Evolutionary conservation across 2,113 vertebrate genomes (phyloP), one percentile per base, ranked within the genome.

Genomic region (Rhinolophus ferrumequinum): DNA sequence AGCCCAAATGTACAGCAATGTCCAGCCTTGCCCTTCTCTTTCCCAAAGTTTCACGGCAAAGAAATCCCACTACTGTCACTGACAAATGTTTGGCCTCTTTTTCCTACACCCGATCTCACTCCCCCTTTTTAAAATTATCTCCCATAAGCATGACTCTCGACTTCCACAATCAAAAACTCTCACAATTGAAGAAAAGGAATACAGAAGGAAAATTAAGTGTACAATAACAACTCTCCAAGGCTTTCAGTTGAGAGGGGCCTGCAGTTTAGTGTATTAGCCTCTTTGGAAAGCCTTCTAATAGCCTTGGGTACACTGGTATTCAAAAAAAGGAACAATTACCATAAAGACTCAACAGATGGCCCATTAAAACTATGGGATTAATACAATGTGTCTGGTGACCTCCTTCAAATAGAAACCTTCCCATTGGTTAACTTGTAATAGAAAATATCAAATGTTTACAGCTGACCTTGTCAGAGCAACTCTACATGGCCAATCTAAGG

Each of bases 331-430:
- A 92, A 89, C 35, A 60, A 86, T 75, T 94, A 96, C 22, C 56
- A 58, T 21, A 92, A 33, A 41, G 82, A 90, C 33, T 92, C 95
- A 93, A 93, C 73, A 97, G 64, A 95, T 76, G 94, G 89, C 28
- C 87, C 82, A 87, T 50, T 95, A 93, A 95, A 97, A 94, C 44
- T 62, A 79, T 3, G 64, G 62, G 77, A 92, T 81, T 83, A 84
- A 79, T 47, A 96, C 50, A 84, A 83, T 89, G 62, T 92, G 79
- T 80, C 79, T 92, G 44, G 50, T 76, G 94, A 95, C 92, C 97
- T 95, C 64, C 58, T 88, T 95, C 79, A 91, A 73, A 66, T 24
- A 95, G 56, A 95, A 96, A 79, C 41, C 56, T 95, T 62, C 82
- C 82, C 56, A 69, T 0, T 58, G 50, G 66, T 58, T 81, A 96